Percentiles rank a stretch among this genome's conserved stretches.
These are phyloP conservation scores for Gymnosoma rotundatum DNA, from an alignment of 2,888 invertebrate genomes.

Conservation along the genomic window DNA sequence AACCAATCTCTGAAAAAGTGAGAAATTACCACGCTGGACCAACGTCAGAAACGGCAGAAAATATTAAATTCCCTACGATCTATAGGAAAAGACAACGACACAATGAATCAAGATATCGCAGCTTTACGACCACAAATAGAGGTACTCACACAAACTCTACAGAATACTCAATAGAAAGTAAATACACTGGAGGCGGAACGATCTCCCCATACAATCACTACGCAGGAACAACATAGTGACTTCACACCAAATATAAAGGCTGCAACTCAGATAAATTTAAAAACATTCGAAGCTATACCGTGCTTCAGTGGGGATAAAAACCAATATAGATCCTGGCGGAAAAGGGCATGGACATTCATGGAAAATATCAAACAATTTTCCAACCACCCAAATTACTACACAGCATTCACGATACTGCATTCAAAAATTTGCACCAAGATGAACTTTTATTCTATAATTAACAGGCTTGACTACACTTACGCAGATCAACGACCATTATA, in stretches of 20 bases:
- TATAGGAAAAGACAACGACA: no score
- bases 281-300: constrained; percentile 28
- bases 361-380: constrained; percentile 29
- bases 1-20: no score
- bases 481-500: constrained; percentile 25
- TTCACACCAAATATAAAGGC: not conserved
- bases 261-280: constrained; percentile 38
- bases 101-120: no score
- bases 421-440: not conserved
- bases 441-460: no score
- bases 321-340: constrained; percentile 40
- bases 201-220: not conserved
- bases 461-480: constrained; percentile 7
- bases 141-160: not conserved
- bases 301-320: constrained; percentile 31
- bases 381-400: constrained; percentile 19
- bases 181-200: not conserved
- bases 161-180: not conserved
- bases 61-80: no score
- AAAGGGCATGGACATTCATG: constrained; percentile 37
- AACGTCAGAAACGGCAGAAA: no score
- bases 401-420: constrained; percentile 1
- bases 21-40: no score
- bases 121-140: not conserved
- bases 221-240: not conserved